phyloP scores from a whole-genome alignment of 2,888 invertebrate genomes.

The Lucinisca nassula region DNA sequence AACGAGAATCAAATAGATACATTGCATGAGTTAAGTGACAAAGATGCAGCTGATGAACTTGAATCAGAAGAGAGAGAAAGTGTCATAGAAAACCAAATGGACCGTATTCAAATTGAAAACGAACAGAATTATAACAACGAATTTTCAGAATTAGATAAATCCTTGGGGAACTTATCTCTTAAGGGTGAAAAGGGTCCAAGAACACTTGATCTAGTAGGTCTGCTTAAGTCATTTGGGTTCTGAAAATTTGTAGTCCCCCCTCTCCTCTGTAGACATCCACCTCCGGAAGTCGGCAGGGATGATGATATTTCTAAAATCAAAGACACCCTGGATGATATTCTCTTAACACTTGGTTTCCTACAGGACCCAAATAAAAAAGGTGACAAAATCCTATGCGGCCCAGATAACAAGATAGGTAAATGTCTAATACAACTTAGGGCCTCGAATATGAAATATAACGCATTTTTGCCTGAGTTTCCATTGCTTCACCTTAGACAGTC shows the following conservation, averaged over 20 bases:
- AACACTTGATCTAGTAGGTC: not conserved
- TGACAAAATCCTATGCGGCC: constrained; percentile 38
- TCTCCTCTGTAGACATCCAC: constrained; percentile 12
- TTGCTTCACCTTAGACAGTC: constrained; percentile 52
- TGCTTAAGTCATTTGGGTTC: constrained; percentile 20
- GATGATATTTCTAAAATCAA: constrained; percentile 19
- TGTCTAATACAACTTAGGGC: constrained; percentile 20
- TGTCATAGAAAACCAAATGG: not conserved
- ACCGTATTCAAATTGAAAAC: not conserved
- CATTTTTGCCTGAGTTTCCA: constrained; percentile 50
- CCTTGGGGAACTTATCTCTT: not conserved
- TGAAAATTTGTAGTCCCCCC: constrained; percentile 7
- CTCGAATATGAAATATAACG: constrained; percentile 14
- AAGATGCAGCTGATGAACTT: not conserved
- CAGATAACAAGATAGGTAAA: constrained; percentile 58
- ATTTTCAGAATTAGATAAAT: not conserved
- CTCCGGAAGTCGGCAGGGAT: constrained; percentile 19
- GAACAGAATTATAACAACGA: not conserved
- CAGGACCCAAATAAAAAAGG: not conserved
- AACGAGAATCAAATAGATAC: not conserved
- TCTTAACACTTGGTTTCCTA: not conserved
- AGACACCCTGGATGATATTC: constrained; percentile 22
- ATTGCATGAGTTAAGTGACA: not conserved
- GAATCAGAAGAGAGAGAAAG: not conserved
- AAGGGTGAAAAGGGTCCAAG: not conserved